Percentiles rank a stretch among this genome's conserved stretches.
Conservation (phyloP, 1,140 invertebrate genomes). For the Aradophagus sp. region DNA sequence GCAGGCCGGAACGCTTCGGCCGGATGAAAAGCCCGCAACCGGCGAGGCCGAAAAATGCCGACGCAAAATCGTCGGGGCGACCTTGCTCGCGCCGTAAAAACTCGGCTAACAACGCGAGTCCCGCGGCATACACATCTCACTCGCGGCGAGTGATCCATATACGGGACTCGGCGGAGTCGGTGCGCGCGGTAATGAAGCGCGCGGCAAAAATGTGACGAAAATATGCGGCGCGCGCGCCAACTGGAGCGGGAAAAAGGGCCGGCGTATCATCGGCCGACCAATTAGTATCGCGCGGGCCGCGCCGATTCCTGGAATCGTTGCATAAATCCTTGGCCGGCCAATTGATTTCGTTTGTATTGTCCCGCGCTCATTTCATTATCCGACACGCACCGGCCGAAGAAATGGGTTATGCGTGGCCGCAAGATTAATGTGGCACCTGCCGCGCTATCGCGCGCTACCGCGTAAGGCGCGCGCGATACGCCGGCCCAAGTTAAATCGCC, state of each 20-base stretch:
- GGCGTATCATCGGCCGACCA: slow-evolving; percentile 45
- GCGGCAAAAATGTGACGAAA: slow-evolving; percentile 44
- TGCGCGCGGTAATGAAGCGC: slow-evolving; percentile 32
- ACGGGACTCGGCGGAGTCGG: slow-evolving; percentile 18
- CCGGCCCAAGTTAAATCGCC: slow-evolving; percentile 41
- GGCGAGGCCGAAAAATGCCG: slow-evolving; percentile 24
- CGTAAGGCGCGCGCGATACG: slow-evolving; percentile 39
- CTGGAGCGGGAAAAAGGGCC: neutral
- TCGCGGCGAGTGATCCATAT: slow-evolving; percentile 37
- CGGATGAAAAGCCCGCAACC: too few species aligned
- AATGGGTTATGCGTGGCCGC: slow-evolving; percentile 62
- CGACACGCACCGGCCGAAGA: slow-evolving; percentile 47
- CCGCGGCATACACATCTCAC: slow-evolving; percentile 41
- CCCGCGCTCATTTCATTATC: slow-evolving; percentile 61
- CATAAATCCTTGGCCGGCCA: slow-evolving; percentile 48
- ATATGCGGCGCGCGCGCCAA: slow-evolving; percentile 6
- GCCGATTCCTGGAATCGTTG: slow-evolving; percentile 15
- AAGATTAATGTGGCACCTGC: slow-evolving; percentile 69
- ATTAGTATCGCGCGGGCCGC: slow-evolving; percentile 20
- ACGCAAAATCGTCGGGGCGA: slow-evolving; percentile 24
- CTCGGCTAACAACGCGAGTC: slow-evolving; percentile 31
- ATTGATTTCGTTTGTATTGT: slow-evolving; percentile 60
- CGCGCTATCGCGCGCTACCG: slow-evolving; percentile 51
- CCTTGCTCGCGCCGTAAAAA: slow-evolving; percentile 30
- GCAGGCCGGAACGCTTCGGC: too few species aligned